Conservation (phyloP, 2,888 invertebrate genomes). For the Teinopalpus imperialis region DNA sequence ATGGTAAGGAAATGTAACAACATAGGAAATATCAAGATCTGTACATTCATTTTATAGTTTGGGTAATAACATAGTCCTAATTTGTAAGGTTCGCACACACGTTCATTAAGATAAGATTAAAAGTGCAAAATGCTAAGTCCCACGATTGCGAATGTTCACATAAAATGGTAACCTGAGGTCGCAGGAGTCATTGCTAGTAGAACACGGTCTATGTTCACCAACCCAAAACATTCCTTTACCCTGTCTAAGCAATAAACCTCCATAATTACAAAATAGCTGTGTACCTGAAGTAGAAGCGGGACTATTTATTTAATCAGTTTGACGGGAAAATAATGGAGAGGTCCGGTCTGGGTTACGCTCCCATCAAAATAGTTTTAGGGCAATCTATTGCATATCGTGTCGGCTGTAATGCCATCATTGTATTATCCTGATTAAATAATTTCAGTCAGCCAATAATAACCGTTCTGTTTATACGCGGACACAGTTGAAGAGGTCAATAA, state of each 20-base stretch:
- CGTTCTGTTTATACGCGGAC: conserved; percentile 15
- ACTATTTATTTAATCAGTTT: conserved; percentile 81
- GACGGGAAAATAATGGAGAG: conserved; percentile 75
- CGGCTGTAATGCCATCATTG: conserved; percentile 46
- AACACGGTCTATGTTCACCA: conserved; percentile 38
- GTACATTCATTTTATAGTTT: too few relatives aligned
- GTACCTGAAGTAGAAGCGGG: conserved; percentile 54
- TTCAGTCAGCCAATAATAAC: conserved; percentile 44
- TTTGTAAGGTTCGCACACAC: too few relatives aligned
- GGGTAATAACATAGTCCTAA: too few relatives aligned
- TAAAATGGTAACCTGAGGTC: conserved; percentile 46
- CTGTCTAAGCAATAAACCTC: conserved; percentile 68
- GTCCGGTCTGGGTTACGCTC: conserved; percentile 53
- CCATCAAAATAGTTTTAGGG: conserved; percentile 49
- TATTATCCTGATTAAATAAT: conserved; percentile 55
- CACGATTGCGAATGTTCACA: conserved; percentile 28
- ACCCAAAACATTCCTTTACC: conserved; percentile 64
- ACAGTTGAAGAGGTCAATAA: conserved; percentile 12
- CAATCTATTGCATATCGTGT: conserved; percentile 57
- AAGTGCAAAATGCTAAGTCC: too few relatives aligned
- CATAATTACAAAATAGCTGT: conserved; percentile 78
- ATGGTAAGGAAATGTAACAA: too few relatives aligned
- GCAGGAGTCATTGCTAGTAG: conserved; percentile 40
- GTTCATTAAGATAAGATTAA: too few relatives aligned
- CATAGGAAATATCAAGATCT: too few relatives aligned